Conservation (phyloP, 2,113 vertebrate genomes). For the Synchiropus splendidus region DNA sequence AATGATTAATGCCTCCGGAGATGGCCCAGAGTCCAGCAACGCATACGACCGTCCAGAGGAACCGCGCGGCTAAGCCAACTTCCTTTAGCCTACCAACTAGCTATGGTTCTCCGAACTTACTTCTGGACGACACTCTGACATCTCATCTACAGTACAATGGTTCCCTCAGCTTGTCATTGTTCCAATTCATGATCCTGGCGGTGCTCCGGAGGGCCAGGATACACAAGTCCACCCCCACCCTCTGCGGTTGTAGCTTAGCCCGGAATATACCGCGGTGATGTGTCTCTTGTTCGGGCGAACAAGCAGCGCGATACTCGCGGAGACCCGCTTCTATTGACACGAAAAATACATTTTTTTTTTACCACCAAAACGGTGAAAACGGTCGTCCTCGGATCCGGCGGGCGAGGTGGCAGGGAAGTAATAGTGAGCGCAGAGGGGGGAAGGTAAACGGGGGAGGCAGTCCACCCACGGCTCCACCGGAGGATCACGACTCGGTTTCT, state of each 20-base stretch:
- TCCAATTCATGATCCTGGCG: conserved; percentile 12
- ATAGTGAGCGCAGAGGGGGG: conserved; percentile 13
- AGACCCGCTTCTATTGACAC: not conserved
- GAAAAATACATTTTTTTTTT: too few relatives aligned
- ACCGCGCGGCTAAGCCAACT: too few relatives aligned
- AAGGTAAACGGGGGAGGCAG: conserved; percentile 29
- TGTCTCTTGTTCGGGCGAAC: not conserved
- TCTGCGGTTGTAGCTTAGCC: conserved; percentile 36
- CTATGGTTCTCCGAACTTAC: not conserved
- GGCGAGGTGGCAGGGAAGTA: too few relatives aligned
- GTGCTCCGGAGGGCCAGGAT: conserved; percentile 23
- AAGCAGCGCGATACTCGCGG: conserved; percentile 9
- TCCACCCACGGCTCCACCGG: conserved; percentile 47
- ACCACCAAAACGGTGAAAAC: too few relatives aligned
- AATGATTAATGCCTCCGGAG: too few relatives aligned
- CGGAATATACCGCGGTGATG: too few relatives aligned
- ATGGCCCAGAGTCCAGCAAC: too few relatives aligned
- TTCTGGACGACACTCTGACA: conserved; percentile 9
- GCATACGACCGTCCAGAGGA: too few relatives aligned
- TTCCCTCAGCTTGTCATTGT: conserved; percentile 19
- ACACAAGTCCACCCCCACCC: conserved; percentile 45
- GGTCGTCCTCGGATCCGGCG: too few relatives aligned
- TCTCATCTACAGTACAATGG: not conserved
- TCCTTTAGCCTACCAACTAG: too few relatives aligned
- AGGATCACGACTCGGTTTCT: conserved; percentile 58